Conservation (phyloP, 1,140 invertebrate species). For the Lepidurus packardi region DNA sequence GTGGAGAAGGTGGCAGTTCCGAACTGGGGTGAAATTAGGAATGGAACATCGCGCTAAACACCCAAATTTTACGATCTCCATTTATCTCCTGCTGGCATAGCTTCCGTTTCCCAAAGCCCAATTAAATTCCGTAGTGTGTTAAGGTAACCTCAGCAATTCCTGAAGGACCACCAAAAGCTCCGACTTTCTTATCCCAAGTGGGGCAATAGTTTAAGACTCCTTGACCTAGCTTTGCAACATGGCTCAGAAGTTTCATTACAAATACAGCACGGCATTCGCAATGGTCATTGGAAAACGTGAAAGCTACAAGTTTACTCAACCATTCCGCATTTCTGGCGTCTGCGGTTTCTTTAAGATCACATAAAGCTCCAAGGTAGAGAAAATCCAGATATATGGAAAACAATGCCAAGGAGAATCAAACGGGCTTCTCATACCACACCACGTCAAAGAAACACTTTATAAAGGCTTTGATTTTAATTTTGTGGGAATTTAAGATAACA, state of each 20-base stretch:
- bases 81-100: background rate
- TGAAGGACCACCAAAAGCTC: too few relatives aligned
- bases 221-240: background rate
- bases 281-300: background rate
- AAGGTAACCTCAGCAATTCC: background rate
- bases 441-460: background rate
- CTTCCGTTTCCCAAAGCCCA: background rate
- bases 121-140: background rate
- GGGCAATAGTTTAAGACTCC: background rate
- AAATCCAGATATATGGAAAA: background rate
- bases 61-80: background rate
- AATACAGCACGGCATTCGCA: background rate
- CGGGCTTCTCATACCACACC: background rate
- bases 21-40: background rate
- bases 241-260: background rate
- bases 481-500: background rate
- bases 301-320: background rate
- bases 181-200: background rate
- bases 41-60: background rate
- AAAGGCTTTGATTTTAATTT: background rate
- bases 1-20: background rate
- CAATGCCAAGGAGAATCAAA: too few relatives aligned
- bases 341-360: background rate
- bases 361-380: background rate
- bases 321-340: background rate